These are phyloP conservation scores for Percopsis transmontana DNA, from an alignment of 2,113 vertebrate species.

Conservation along the genomic window DNA sequence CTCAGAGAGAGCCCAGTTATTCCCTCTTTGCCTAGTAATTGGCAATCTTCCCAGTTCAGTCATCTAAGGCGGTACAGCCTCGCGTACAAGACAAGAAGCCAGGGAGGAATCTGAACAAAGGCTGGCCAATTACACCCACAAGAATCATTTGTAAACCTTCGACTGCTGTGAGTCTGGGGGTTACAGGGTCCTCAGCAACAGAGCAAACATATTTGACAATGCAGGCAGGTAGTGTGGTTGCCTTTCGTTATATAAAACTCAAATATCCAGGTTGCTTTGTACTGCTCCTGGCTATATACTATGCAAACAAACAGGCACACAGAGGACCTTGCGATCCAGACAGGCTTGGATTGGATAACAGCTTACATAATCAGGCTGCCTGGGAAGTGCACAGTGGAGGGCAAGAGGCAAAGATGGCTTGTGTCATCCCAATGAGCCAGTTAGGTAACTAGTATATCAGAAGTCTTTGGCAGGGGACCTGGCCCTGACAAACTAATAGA, in stretches of 20 bases:
- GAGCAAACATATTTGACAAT: slow-evolving; percentile 24
- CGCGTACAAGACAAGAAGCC: neutral
- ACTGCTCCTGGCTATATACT: slow-evolving; percentile 58
- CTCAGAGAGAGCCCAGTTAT: slow-evolving; percentile 27
- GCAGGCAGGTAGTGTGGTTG: slow-evolving; percentile 35
- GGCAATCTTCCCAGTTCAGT: slow-evolving; percentile 33
- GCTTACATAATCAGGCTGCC: slow-evolving; percentile 74
- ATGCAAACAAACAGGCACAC: slow-evolving; percentile 68
- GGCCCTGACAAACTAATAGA: slow-evolving; percentile 20
- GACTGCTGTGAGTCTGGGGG: slow-evolving; percentile 1
- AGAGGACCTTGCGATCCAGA: slow-evolving; percentile 62
- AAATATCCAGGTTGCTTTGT: slow-evolving; percentile 64
- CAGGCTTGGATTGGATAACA: slow-evolving; percentile 74
- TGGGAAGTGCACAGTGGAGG: slow-evolving; percentile 65
- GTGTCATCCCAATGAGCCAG: slow-evolving; percentile 50
- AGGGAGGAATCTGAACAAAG: slow-evolving; percentile 27
- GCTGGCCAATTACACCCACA: slow-evolving; percentile 34
- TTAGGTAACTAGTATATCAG: slow-evolving; percentile 50
- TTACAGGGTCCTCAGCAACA: neutral
- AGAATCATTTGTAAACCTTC: slow-evolving; percentile 23
- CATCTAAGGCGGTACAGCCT: slow-evolving; percentile 20
- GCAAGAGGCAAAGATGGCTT: slow-evolving; percentile 57
- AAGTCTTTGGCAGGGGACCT: slow-evolving; percentile 28
- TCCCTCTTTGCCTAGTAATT: slow-evolving; percentile 32
- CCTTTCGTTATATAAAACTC: slow-evolving; percentile 64